These are phyloP conservation scores for Antheraea mylitta DNA, from an alignment of 1,140 invertebrate genomes.

Conservation along the genomic window DNA sequence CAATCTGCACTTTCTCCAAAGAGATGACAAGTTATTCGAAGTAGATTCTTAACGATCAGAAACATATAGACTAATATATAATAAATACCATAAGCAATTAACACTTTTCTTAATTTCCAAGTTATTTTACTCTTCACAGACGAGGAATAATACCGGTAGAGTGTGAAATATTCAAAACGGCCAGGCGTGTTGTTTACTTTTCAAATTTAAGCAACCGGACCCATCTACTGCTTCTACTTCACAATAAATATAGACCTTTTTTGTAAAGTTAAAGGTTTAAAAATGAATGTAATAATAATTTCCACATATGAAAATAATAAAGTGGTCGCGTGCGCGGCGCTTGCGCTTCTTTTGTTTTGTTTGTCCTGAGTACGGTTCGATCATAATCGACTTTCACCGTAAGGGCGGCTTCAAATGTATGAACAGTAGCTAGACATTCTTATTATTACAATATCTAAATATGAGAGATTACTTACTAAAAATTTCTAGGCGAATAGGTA, in stretches of 20 bases:
- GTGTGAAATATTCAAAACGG: conserved; percentile 27
- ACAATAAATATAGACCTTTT: conserved; percentile 26
- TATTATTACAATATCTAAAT: background rate
- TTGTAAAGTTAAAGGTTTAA: conserved; percentile 23
- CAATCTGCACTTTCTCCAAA: background rate
- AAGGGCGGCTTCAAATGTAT: conserved; percentile 47
- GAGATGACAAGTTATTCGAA: background rate
- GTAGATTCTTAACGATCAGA: background rate
- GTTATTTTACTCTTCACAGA: conserved; percentile 5
- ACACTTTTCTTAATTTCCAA: conserved; percentile 6
- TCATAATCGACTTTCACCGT: conserved; percentile 66
- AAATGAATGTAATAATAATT: conserved; percentile 22
- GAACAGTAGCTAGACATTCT: background rate
- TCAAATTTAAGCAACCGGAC: conserved; percentile 29
- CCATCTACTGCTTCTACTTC: conserved; percentile 15
- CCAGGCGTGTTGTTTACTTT: conserved; percentile 29
- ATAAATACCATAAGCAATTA: background rate
- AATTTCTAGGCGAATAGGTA: background rate
- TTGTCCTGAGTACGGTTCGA: conserved; percentile 45
- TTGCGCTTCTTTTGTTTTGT: conserved; percentile 32
- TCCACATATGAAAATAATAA: conserved; percentile 31
- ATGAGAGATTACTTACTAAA: background rate
- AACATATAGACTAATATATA: background rate
- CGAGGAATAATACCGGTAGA: background rate
- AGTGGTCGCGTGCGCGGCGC: conserved; percentile 33